Evolutionary conservation across 2,797 vertebrate species (phyloP), one percentile per base, ranked within the genome.

Genomic region (Premnoplex brunnescens): DNA sequence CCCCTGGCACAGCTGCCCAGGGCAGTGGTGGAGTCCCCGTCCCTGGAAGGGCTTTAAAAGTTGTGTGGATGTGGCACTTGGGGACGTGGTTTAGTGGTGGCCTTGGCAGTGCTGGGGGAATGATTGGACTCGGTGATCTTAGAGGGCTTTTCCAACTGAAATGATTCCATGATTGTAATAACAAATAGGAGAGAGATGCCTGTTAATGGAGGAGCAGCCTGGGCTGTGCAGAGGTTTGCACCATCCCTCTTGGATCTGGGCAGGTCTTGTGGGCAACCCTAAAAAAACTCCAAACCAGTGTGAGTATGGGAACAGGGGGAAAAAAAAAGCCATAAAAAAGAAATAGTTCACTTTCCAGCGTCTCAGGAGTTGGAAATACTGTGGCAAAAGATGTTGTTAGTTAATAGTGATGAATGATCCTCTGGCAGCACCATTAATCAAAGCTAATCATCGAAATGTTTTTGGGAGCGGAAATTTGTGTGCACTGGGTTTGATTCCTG

Each of bases 351-450:
- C 48, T 89, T 80, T 51, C 32, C 62, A 83, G 84, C 91, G 93
- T 81, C 72, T 41, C 7, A 20, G 89, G 86, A 92, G 72, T 10
- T 95, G 88, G 90, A 94, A 87, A 71, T 49, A 13, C 69, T 3
- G 51, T 66, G 91, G 84, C 85, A 75, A 92, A 87, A 75, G 87
- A 71, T 88, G 94, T 89, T 93, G 80, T 87, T 95, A 32, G 87
- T 94, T 88, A 14, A 58, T 66, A 39, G 89, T 89, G 91, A 91
- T 89, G 93, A 93, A 94, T 93, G 93, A 96, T 93, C 16, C 68
- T 80, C 64, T 91, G 92, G 87, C 91, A 93, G 92, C 36, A 4
- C 78, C 86, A 91, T 97, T 95, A 95, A 95, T 97, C 95, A 95
- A 26, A 51, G 72, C 89, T 68, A 92, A 93, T 95, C 92, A 74